A percentile compares a stretch with the other conserved stretches of the same genome.
Evolutionary conservation across 2,113 vertebrate species (phyloP).

Genomic region (Menidia beryllina): DNA sequence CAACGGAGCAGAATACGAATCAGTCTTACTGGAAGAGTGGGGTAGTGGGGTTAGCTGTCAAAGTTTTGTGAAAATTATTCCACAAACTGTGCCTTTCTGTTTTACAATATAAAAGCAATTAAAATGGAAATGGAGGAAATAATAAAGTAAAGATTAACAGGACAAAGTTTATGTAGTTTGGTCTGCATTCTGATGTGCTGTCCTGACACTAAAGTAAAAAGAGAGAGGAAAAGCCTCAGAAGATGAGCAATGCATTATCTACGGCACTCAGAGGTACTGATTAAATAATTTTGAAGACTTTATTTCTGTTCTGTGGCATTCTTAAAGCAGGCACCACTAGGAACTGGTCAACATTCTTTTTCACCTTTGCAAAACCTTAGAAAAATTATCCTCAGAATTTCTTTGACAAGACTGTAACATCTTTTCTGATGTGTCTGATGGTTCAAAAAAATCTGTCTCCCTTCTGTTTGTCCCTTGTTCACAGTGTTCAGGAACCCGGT

Average conservation of each 20-base stretch:
- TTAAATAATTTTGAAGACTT: constrained; percentile 68
- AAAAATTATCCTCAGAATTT: constrained; percentile 1
- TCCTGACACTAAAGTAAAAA: constrained; percentile 30
- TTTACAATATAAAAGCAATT: constrained; percentile 67
- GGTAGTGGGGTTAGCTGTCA: constrained; percentile 19
- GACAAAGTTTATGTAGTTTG: constrained; percentile 27
- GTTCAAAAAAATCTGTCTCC: constrained; percentile 1
- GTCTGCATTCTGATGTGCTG: constrained; percentile 11
- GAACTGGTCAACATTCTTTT: constrained; percentile 23
- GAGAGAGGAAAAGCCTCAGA: constrained; percentile 38
- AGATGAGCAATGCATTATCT: constrained; percentile 67
- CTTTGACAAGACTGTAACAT: constrained; percentile 16
- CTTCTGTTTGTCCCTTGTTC: constrained; percentile 31
- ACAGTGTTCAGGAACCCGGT: constrained; percentile 94
- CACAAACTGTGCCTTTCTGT: constrained; percentile 7
- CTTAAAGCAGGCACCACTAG: constrained; percentile 44
- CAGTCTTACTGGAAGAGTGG: constrained; percentile 31
- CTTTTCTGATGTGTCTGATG: constrained; percentile 22
- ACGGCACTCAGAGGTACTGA: constrained; percentile 72
- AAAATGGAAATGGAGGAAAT: constrained; percentile 64
- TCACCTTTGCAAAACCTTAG: constrained; percentile 7
- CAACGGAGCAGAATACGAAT: constrained; percentile 48
- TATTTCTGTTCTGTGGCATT: constrained; percentile 35
- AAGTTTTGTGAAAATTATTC: constrained; percentile 33
- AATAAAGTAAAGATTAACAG: constrained; percentile 47